Evolutionary conservation across 2,113 vertebrate genomes (phyloP).

Genomic region (Tyrannus savana): DNA sequence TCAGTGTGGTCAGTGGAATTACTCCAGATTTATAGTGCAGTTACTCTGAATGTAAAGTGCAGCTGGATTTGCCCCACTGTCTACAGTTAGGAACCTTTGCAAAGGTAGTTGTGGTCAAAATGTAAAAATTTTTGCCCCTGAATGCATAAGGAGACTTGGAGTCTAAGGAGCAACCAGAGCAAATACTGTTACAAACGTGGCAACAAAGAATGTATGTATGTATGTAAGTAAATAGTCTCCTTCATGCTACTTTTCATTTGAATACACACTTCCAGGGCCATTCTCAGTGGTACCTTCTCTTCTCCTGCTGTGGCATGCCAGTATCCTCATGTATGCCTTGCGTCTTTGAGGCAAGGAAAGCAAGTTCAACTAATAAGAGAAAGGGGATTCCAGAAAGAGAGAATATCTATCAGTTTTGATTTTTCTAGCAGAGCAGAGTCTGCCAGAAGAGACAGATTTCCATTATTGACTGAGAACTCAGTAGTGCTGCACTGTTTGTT

Average conservation of each 20-base stretch:
- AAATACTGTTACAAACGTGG: background rate
- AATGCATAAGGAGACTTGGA: background rate
- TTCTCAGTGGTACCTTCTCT: background rate
- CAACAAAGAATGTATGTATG: background rate
- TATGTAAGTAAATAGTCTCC: background rate
- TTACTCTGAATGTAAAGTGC: background rate
- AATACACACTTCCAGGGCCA: background rate
- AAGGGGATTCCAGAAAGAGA: background rate
- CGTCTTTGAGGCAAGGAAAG: background rate
- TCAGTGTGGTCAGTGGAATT: background rate
- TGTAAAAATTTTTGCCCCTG: background rate
- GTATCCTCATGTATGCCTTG: background rate
- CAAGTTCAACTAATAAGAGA: background rate
- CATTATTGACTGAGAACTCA: constrained; percentile 7
- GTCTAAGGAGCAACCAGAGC: background rate
- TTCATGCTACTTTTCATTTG: background rate
- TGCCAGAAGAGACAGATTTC: constrained; percentile 39
- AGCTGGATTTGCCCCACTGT: background rate
- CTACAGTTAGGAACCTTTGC: background rate
- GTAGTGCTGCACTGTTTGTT: background rate
- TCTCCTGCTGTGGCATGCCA: background rate
- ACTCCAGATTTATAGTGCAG: background rate
- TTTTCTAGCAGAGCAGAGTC: background rate
- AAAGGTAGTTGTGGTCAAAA: background rate
- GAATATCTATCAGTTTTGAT: background rate